Evolutionary conservation across 2,888 invertebrate genomes (phyloP), one percentile per base, ranked within the genome.

Genomic region (Chrysotoxum bicinctum): DNA sequence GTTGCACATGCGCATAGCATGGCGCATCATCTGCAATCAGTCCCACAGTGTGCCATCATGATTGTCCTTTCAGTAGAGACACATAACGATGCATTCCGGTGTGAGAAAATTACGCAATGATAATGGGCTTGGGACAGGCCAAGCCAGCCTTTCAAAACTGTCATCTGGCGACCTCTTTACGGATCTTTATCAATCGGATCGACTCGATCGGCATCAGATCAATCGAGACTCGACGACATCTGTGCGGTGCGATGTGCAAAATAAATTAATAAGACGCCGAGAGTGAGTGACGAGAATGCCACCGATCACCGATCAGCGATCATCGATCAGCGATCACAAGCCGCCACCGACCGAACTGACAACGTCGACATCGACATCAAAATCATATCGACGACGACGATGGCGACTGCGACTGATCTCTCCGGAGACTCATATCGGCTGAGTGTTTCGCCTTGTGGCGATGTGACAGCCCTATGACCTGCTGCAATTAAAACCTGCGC

Each of bases 401-500:
- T 21, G 21, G 32, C 64, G 48, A 66, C 23, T 19, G 64, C 45
- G 50, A 68, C 35, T 54, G 76, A 68, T 60, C 73, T 85, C 85
- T 85, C 85, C 76, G 81, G 81, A 85, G 81, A 85, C 85, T 85
- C 81, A 85, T 85, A 85, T 73, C 73, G 84, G 26, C 70, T 80
- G 84, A 84, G 84, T 84, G 84, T 84, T 80, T 84, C 84, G 79
- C 84, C 72, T 79, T 84, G 66, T 68, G 60, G 45, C 75, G 52
- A 69, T 81, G 62, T 81, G 85, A 81, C 85, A 85, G 85, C 81
- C 76, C 81, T 81, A 85, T 85, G 85, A 85, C 80, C 85, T 60
- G 85, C 48, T 69, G 85, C 85, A 85, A 85, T 85, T 81, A 85
- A 81, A 85, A 81, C 73, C 81, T 85, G 85, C 76, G 76, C 81